Percentiles rank a stretch among this genome's conserved stretches.
phyloP scores from a whole-genome alignment of 1,140 invertebrate genomes.

The Pseudomyrmex cubaensis region DNA sequence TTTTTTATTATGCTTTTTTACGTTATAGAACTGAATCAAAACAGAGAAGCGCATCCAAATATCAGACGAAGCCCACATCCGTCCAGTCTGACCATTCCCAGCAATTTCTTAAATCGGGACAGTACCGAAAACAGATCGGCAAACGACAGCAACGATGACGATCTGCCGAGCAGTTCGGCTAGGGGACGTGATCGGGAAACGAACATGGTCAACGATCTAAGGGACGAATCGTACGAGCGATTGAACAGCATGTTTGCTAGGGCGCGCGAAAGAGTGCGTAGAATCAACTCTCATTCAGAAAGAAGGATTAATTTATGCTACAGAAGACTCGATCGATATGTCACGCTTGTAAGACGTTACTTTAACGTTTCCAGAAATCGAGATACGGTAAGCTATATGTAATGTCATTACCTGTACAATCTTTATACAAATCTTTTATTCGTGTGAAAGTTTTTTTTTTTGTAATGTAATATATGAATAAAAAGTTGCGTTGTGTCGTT shows the following conservation, averaged over 20 bases:
- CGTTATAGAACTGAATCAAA: constrained; percentile 62
- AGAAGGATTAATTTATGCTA: constrained; percentile 68
- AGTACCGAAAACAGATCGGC: constrained; percentile 42
- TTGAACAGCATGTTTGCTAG: constrained; percentile 47
- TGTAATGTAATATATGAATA: constrained; percentile 68
- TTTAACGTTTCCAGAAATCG: constrained; percentile 83
- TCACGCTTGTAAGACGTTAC: constrained; percentile 84
- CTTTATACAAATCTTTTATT: not conserved
- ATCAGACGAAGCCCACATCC: constrained; percentile 22
- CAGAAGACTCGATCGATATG: constrained; percentile 85
- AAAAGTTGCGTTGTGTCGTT: constrained; percentile 34
- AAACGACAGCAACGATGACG: constrained; percentile 47
- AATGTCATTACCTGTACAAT: no score
- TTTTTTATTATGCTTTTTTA: constrained; percentile 61
- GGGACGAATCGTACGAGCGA: constrained; percentile 32
- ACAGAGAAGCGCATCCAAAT: constrained; percentile 40
- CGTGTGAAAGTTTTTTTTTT: constrained; percentile 61
- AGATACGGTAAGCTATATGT: constrained; percentile 78
- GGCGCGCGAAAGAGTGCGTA: constrained; percentile 55
- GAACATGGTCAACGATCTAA: not conserved
- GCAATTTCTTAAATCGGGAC: constrained; percentile 12
- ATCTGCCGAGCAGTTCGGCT: not conserved
- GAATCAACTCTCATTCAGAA: constrained; percentile 57
- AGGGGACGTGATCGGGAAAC: constrained; percentile 19
- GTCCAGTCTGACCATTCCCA: no score